Conservation (phyloP, 2,797 vertebrate species). For the Macropodus opercularis region DNA sequence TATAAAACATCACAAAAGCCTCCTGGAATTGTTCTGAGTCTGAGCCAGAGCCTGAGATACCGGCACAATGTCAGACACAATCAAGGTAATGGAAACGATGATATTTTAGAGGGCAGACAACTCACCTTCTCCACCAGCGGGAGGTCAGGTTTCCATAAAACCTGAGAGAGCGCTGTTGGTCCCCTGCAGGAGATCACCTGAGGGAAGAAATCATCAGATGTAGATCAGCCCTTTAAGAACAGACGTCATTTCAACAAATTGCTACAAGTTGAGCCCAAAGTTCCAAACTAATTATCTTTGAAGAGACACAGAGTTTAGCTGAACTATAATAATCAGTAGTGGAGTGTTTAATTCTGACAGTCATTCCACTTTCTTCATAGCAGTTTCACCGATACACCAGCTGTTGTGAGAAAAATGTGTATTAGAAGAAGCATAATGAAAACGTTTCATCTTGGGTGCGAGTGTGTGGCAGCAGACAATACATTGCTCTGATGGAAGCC, state of each 20-base stretch:
- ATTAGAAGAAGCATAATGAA: neutral
- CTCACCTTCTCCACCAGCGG: constrained; percentile 74
- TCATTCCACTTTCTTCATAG: constrained; percentile 6
- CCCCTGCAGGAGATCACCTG: constrained; percentile 75
- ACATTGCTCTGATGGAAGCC: neutral
- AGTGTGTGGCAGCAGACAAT: neutral
- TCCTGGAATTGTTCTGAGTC: neutral
- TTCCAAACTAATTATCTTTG: constrained; percentile 28
- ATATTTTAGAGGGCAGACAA: neutral
- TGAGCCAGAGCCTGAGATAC: neutral
- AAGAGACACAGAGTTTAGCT: constrained; percentile 16
- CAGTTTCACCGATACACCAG: neutral
- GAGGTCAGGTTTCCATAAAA: constrained; percentile 80
- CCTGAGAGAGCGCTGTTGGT: constrained; percentile 54
- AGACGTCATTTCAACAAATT: constrained; percentile 6
- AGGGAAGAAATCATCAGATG: constrained; percentile 8
- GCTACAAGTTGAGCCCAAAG: constrained; percentile 12
- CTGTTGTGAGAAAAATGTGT: constrained; percentile 9
- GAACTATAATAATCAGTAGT: constrained; percentile 1
- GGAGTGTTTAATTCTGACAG: constrained; percentile 4
- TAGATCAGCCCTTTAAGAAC: constrained; percentile 8
- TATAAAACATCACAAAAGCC: constrained; percentile 24
- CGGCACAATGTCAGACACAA: neutral
- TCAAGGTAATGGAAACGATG: neutral
- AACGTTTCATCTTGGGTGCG: neutral